phyloP scores from a whole-genome alignment of 2,113 vertebrate genomes.

The Pluvianellus socialis region DNA sequence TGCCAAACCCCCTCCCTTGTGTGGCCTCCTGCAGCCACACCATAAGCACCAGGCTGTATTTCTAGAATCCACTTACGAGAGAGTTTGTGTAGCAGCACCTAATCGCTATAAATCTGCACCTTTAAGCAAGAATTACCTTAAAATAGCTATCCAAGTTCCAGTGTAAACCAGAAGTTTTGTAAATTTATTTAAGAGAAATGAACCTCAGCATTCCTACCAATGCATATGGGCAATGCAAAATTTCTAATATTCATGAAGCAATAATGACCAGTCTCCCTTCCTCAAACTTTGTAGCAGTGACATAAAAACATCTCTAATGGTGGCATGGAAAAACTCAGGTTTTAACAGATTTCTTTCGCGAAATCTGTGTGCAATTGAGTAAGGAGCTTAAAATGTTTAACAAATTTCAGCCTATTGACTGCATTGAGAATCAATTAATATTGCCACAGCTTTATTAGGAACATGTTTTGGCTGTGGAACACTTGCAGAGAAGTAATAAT shows the following conservation, averaged over 20 bases:
- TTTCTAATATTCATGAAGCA: neutral
- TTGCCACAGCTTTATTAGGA: neutral
- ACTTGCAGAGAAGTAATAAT: neutral
- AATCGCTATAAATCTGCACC: neutral
- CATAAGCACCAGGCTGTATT: neutral
- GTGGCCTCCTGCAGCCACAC: neutral
- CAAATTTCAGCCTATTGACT: neutral
- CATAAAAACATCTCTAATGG: neutral
- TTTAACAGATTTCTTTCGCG: neutral
- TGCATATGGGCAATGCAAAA: neutral
- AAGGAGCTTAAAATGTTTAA: neutral
- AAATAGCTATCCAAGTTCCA: neutral
- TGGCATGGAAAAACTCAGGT: neutral
- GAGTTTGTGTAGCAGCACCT: neutral
- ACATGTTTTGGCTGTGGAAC: neutral
- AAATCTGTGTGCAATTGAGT: neutral
- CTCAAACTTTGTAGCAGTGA: neutral
- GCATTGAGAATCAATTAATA: neutral
- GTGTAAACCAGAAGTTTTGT: neutral
- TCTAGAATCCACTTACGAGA: neutral
- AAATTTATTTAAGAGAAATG: neutral
- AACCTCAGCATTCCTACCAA: neutral
- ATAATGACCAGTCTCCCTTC: neutral
- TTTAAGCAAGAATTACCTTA: neutral
- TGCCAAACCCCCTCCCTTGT: neutral